Percentiles rank a stretch among this genome's conserved stretches.
Evolutionary conservation across 1,140 invertebrate genomes (phyloP).

Genomic region (Drosophila prosaltans): DNA sequence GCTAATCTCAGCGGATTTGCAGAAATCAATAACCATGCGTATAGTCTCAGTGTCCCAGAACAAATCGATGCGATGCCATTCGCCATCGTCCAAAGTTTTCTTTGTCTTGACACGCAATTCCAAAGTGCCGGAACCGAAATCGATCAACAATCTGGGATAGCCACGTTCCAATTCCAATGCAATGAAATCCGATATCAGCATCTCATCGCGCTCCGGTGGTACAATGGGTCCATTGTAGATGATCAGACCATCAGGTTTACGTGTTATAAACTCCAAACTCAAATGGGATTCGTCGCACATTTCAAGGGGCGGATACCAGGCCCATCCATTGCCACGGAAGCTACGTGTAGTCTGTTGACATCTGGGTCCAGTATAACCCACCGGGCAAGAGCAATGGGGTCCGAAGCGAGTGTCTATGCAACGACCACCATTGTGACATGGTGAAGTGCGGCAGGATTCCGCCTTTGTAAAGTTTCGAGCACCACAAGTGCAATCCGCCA

Average conservation of each 20-base stretch:
- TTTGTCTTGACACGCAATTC: constrained; percentile 95
- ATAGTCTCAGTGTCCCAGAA: constrained; percentile 97
- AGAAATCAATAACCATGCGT: constrained; percentile 95
- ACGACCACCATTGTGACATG: constrained; percentile 97
- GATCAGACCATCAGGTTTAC: constrained; percentile 94
- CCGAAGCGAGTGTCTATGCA: constrained; percentile 95
- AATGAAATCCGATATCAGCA: constrained; percentile 96
- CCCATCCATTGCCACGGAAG: constrained; percentile 96
- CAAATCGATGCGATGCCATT: constrained; percentile 98
- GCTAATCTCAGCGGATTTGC: constrained; percentile 92
- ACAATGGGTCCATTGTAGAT: constrained; percentile 98
- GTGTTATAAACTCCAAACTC: constrained; percentile 97
- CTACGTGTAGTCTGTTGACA: constrained; percentile 98
- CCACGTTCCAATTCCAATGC: constrained; percentile 95
- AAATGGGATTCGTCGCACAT: constrained; percentile 98
- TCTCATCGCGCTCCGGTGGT: constrained; percentile 93
- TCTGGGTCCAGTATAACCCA: constrained; percentile 95
- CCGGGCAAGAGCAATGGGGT: constrained; percentile 93
- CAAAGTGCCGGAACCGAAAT: constrained; percentile 97
- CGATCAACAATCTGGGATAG: constrained; percentile 94
- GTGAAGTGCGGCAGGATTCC: constrained; percentile 94
- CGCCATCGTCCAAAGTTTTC: constrained; percentile 94
- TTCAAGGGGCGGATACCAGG: constrained; percentile 97
- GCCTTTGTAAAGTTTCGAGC: constrained; percentile 94
- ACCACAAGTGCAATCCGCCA: constrained; percentile 95